phyloP scores from a whole-genome alignment of 2,113 vertebrate genomes.

The Turnix velox region DNA sequence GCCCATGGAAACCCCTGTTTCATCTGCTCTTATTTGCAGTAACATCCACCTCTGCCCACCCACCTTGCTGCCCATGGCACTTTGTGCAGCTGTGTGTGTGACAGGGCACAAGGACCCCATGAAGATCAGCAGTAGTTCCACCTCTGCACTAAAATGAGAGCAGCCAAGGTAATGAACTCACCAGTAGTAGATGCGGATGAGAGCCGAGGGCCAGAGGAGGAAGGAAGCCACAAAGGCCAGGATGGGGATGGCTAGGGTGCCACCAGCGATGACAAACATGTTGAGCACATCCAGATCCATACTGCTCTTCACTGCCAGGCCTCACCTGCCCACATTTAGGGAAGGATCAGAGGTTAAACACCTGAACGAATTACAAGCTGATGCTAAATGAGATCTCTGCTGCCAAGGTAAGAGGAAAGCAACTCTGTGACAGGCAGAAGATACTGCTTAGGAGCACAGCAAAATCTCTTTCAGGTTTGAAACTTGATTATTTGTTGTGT shows the following conservation, averaged over 20 bases:
- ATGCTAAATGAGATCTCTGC: neutral
- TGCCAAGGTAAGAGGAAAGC: neutral
- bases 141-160: neutral
- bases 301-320: neutral
- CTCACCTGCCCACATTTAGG: slow-evolving; percentile 16
- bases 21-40: neutral
- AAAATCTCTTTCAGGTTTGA: neutral
- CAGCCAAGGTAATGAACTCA: slow-evolving; percentile 47
- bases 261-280: slow-evolving; percentile 81
- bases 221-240: slow-evolving; percentile 84
- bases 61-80: neutral
- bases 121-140: neutral
- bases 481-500: neutral
- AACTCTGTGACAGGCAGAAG: neutral
- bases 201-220: slow-evolving; percentile 82
- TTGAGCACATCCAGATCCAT: slow-evolving; percentile 90
- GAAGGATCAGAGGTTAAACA: neutral
- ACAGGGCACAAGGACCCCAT: too few relatives aligned
- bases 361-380: neutral
- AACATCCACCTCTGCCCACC: fast-evolving
- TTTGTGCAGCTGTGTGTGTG: neutral
- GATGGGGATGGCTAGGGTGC: slow-evolving; percentile 84
- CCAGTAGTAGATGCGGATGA: slow-evolving; percentile 91
- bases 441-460: neutral
- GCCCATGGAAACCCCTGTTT: neutral